These are phyloP conservation scores for Camponotus pennsylvanicus DNA, from an alignment of 1,140 invertebrate species.

Conservation along the genomic window DNA sequence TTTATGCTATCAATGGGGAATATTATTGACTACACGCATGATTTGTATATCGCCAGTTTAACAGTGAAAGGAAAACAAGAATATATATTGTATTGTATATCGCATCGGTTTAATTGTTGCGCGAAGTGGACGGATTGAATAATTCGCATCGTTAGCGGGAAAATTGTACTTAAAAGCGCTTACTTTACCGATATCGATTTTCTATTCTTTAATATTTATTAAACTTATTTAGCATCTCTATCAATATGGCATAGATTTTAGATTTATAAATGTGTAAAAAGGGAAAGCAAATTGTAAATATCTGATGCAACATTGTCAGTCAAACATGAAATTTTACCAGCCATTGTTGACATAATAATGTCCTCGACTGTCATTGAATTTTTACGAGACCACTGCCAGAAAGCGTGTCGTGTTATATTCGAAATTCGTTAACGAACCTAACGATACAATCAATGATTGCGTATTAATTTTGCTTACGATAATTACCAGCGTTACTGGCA, in stretches of 20 bases:
- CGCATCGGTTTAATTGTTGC: slow-evolving; percentile 16
- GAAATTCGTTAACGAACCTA: slow-evolving; percentile 58
- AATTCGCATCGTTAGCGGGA: background rate
- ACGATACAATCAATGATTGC: background rate
- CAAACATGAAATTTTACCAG: slow-evolving; percentile 55
- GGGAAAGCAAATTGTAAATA: slow-evolving; percentile 49
- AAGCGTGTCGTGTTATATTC: slow-evolving; percentile 71
- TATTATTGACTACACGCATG: slow-evolving; percentile 48
- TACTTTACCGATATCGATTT: slow-evolving; percentile 52
- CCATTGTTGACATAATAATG: slow-evolving; percentile 76
- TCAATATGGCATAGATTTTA: slow-evolving; percentile 1
- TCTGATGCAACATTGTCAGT: slow-evolving; percentile 1
- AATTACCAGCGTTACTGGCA: slow-evolving; percentile 65
- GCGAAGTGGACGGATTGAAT: background rate
- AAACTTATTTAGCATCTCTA: slow-evolving; percentile 15
- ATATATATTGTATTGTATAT: slow-evolving; percentile 34
- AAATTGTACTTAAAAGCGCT: slow-evolving; percentile 52
- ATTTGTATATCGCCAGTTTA: slow-evolving; percentile 19
- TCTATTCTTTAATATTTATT: slow-evolving; percentile 52
- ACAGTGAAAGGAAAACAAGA: background rate
- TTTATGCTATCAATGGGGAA: slow-evolving; percentile 76
- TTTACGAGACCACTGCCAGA: slow-evolving; percentile 77
- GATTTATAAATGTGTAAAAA: slow-evolving; percentile 16
- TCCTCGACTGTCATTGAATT: slow-evolving; percentile 74
- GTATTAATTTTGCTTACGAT: slow-evolving; percentile 59